These are phyloP conservation scores for Mactromeris polynyma DNA, from an alignment of 2,888 invertebrate genomes.

Conservation along the genomic window DNA sequence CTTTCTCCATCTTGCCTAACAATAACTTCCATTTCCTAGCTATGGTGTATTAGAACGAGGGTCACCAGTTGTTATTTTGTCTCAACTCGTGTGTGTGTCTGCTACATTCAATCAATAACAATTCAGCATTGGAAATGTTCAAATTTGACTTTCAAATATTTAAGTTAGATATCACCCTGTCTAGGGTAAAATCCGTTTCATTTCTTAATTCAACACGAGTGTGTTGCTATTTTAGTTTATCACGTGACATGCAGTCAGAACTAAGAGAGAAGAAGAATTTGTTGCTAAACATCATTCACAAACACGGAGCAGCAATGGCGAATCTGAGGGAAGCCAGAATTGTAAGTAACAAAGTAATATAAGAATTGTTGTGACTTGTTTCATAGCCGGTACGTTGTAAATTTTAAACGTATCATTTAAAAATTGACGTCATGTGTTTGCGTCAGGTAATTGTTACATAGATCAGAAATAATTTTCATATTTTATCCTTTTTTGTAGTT, in stretches of 20 bases:
- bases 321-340: neutral
- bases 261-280: neutral
- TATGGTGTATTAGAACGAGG: too few species aligned
- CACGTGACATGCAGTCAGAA: neutral
- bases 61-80: too few species aligned
- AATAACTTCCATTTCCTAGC: too few species aligned
- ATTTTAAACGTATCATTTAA: too few species aligned
- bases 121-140: neutral
- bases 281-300: neutral
- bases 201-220: too few species aligned
- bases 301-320: conserved; percentile 6
- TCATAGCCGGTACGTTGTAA: too few species aligned
- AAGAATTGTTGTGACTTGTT: neutral
- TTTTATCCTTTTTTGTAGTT: neutral
- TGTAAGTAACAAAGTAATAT: neutral
- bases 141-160: neutral
- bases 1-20: too few species aligned
- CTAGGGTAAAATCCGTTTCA: too few species aligned
- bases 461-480: neutral
- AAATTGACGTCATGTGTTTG: neutral
- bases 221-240: neutral
- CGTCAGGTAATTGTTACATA: neutral
- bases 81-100: too few species aligned
- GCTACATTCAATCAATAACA: too few species aligned
- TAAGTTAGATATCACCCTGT: neutral